These are phyloP conservation scores for Tromatobia lineatoria DNA, from an alignment of 2,888 invertebrate species.

Conservation along the genomic window DNA sequence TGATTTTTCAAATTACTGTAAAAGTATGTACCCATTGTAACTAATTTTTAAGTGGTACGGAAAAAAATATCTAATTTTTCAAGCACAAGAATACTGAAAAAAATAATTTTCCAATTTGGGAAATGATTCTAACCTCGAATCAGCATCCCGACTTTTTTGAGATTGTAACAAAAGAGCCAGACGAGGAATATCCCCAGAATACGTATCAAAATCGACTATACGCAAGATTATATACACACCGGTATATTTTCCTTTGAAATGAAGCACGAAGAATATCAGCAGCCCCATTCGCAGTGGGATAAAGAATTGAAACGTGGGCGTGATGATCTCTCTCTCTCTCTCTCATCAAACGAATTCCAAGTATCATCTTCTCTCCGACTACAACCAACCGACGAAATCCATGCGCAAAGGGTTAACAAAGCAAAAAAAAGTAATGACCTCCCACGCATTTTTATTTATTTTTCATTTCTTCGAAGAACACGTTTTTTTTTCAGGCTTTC, in stretches of 20 bases:
- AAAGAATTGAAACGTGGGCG: slow-evolving; percentile 15
- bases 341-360: background rate
- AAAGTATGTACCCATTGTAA: too few species aligned
- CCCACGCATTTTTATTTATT: background rate
- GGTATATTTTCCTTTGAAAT: slow-evolving; percentile 25
- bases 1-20: too few species aligned
- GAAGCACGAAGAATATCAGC: slow-evolving; percentile 20
- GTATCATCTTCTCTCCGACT: background rate
- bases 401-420: slow-evolving; percentile 29
- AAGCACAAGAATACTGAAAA: background rate
- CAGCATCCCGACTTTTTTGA: background rate
- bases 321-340: background rate
- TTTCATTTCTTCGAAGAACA: background rate
- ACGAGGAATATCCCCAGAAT: slow-evolving; percentile 8
- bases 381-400: background rate
- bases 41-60: background rate
- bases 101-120: background rate
- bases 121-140: background rate
- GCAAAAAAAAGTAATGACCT: slow-evolving; percentile 14
- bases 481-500: background rate
- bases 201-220: slow-evolving; percentile 2
- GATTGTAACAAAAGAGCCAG: background rate
- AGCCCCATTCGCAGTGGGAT: background rate
- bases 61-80: background rate
- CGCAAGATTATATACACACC: background rate